Evolutionary conservation across 2,888 invertebrate genomes (phyloP), one percentile per base, ranked within the genome.

Genomic region (Morpho deidamia): DNA sequence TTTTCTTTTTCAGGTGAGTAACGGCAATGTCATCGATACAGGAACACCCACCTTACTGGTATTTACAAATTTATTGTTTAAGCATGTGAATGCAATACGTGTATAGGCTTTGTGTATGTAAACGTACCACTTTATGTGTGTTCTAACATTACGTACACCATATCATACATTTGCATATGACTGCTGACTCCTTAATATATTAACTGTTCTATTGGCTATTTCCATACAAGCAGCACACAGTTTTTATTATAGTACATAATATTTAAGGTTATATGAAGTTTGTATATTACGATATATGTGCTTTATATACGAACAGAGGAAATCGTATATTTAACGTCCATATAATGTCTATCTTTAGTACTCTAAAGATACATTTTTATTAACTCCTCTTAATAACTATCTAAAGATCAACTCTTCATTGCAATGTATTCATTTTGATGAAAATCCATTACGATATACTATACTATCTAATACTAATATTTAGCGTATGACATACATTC

Each of bases 1-100:
- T 23, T 23, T 23, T 74, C 79, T 69, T 65, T 87, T 87, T 68
- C 86, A 89, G 89, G 88, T 89, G 88, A 88, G 89, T 89, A 89
- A 89, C 88, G 89, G 89, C 86, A 89, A 89, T 88, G 88, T 88
- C 87, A 85, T 89, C 88, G 89, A 89, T 74, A 85, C 88, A 70
- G 89, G 89, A 82, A 88, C 89, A 72, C 83, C 86, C 68, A 86
- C 89, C 71, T 73, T 89, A 74, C 86, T 89, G 89, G 89, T 89
- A 89, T 79, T 79, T 86, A 85, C 73, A 55, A 66, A 43, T 55
- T 56, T 52, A 33, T 52, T 47, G 34, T 54, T 49, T 60, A 44
- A 58, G 62, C 63, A 63, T 63, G 63, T 52, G 72, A 68, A 70
- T 70, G 70, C 60, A 59, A 64, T 58, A 51, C 48, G 44, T 46